These are phyloP conservation scores for Camarhynchus parvulus DNA, from an alignment of 2,113 vertebrate genomes.

Conservation along the genomic window DNA sequence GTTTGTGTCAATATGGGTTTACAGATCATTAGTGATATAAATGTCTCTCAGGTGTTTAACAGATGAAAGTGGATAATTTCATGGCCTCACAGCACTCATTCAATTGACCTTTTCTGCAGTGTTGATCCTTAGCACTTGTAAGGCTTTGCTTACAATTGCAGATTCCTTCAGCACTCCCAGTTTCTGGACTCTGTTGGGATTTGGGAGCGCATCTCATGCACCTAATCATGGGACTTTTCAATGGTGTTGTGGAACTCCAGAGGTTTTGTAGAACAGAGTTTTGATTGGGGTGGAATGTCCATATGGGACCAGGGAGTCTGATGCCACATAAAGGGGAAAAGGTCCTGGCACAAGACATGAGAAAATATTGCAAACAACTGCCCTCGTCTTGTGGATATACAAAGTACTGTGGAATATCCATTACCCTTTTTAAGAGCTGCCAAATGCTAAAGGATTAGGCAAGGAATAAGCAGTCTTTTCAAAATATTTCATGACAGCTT, in stretches of 20 bases:
- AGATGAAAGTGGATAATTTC: not conserved
- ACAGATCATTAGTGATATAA: not conserved
- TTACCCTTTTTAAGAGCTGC: not conserved
- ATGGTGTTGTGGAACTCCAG: not conserved
- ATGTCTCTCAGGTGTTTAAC: conserved; percentile 6
- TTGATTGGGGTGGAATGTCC: not conserved
- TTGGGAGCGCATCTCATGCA: not conserved
- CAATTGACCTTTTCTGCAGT: not conserved
- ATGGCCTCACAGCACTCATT: not conserved
- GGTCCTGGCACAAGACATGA: not conserved
- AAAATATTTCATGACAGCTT: conserved; percentile 41
- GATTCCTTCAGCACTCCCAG: not conserved
- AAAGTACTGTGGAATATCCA: not conserved
- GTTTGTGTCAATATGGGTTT: not conserved
- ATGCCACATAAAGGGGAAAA: not conserved
- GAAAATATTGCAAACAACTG: not conserved
- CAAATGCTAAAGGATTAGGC: not conserved
- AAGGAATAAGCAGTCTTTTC: conserved; percentile 10
- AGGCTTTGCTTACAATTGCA: not conserved
- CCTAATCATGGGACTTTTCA: not conserved
- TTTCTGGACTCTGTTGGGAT: not conserved
- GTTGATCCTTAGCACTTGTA: fast-evolving
- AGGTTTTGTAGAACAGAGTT: not conserved
- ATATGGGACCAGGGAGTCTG: fast-evolving
- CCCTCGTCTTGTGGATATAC: not conserved